These are phyloP conservation scores for Pitangus sulphuratus DNA, from an alignment of 2,797 vertebrate species.

Conservation along the genomic window DNA sequence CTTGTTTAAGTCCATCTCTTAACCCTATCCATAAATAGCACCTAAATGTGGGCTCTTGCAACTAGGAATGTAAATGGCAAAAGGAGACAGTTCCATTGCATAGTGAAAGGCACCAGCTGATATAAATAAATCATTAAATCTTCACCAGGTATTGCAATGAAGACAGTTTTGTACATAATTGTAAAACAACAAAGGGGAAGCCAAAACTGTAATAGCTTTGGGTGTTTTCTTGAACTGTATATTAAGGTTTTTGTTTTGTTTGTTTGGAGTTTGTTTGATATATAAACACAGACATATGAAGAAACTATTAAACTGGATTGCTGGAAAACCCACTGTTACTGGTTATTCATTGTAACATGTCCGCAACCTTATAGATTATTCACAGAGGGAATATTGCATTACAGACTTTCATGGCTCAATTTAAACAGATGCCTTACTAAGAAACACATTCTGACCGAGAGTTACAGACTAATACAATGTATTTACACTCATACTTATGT, in stretches of 20 bases:
- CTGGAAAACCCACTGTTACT: not conserved
- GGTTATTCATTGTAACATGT: not conserved
- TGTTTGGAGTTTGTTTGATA: slow-evolving; percentile 39
- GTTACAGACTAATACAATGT: not conserved
- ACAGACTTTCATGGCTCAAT: not conserved
- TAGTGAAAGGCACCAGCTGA: slow-evolving; percentile 8
- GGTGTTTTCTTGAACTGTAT: slow-evolving; percentile 13
- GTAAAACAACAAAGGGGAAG: slow-evolving; percentile 25
- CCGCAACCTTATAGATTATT: not conserved
- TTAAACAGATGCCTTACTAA: not conserved
- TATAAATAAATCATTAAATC: slow-evolving; percentile 37
- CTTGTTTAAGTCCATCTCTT: not conserved
- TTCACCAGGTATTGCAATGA: not conserved
- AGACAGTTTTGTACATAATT: not conserved
- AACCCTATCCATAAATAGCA: not conserved
- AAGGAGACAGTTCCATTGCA: not conserved
- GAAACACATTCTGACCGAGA: not conserved
- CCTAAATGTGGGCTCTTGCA: not conserved
- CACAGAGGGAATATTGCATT: not conserved
- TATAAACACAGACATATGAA: slow-evolving; percentile 45
- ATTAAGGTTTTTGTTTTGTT: not conserved
- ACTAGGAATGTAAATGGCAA: not conserved
- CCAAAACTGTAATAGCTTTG: not conserved
- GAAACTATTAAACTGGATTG: slow-evolving; percentile 56
- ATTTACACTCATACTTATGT: not conserved